Evolutionary conservation across 2,797 vertebrate genomes (phyloP), one percentile per base, ranked within the genome.

Genomic region (Sebastes hubbsi): DNA sequence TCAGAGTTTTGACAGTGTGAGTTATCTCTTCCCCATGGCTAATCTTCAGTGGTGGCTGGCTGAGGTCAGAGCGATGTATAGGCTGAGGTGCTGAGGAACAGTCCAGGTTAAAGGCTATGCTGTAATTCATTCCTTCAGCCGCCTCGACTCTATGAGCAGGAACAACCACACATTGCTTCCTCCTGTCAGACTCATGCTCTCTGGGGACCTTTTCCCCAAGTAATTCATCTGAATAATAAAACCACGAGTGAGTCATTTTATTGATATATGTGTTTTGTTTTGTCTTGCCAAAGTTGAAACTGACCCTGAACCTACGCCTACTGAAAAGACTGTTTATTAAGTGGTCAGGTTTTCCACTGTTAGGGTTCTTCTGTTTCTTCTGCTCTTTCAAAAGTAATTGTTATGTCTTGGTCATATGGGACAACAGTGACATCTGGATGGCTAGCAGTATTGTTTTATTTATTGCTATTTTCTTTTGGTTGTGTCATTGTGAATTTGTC

Each of bases 41-140:
- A 67, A 80, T 86, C 52, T 77, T 87, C 77, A 52, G 62, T 52
- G 65, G 60, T 70, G 81, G 76, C 81, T 82, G 81, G 68, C 68
- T 79, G 72, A 82, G 87, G 89, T 92, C 84, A 87, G 62, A 84
- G n/a, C 52, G 64, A 77, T 72, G 85, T 86, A 78, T 85, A 24
- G 66, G 77, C 77, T 20, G 46, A 87, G 81, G 82, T 87, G 78
- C 42, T 49, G 22, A 62, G 62, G 65, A 90, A 67, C 54, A 64
- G 74, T 65, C 30, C 64, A 85, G 85, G 87, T 85, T 72, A 89
- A 80, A 91, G 77, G 85, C 75, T 63, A 29, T n/a, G 74, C 73
- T 82, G 74, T 82, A 87, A 88, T 78, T 90, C 78, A 84, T 77
- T 86, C 84, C 75, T 61, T 81, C 54, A 65, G 58, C 70, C 72